These are phyloP conservation scores for Gila robusta DNA, from an alignment of 2,797 vertebrate species.

Conservation along the genomic window DNA sequence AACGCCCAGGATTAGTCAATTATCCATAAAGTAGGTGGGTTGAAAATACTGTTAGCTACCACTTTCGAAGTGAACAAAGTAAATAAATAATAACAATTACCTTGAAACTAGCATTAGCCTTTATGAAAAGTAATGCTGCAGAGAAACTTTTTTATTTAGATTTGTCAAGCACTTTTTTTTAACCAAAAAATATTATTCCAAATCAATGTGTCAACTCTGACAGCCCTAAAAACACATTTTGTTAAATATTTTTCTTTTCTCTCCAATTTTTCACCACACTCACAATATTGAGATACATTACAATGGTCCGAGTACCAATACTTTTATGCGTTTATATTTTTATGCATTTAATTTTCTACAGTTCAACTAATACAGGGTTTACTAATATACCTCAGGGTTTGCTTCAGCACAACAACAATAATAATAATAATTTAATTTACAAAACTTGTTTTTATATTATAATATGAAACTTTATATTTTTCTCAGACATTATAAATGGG, in stretches of 20 bases:
- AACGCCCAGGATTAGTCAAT: background rate
- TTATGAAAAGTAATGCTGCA: background rate
- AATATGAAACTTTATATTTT: background rate
- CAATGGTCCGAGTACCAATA: background rate
- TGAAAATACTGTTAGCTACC: conserved; percentile 8
- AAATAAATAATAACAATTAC: background rate
- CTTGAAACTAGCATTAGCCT: background rate
- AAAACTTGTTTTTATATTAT: background rate
- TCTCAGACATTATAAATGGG: background rate
- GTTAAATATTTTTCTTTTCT: background rate
- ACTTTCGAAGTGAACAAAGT: background rate
- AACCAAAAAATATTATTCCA: background rate
- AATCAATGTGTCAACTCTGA: background rate
- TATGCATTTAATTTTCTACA: background rate
- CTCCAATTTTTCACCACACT: background rate
- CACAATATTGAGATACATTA: background rate
- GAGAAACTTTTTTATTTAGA: background rate
- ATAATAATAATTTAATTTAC: background rate
- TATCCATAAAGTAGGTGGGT: background rate
- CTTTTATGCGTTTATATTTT: background rate
- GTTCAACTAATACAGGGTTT: background rate
- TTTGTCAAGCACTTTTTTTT: background rate
- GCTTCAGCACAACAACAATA: background rate
- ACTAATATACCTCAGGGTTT: background rate
- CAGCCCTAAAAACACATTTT: background rate